A percentile compares a stretch with the other conserved stretches of the same genome.
These are phyloP conservation scores for Drosophila tristis DNA, from an alignment of 1,140 invertebrate species.

Conservation along the genomic window DNA sequence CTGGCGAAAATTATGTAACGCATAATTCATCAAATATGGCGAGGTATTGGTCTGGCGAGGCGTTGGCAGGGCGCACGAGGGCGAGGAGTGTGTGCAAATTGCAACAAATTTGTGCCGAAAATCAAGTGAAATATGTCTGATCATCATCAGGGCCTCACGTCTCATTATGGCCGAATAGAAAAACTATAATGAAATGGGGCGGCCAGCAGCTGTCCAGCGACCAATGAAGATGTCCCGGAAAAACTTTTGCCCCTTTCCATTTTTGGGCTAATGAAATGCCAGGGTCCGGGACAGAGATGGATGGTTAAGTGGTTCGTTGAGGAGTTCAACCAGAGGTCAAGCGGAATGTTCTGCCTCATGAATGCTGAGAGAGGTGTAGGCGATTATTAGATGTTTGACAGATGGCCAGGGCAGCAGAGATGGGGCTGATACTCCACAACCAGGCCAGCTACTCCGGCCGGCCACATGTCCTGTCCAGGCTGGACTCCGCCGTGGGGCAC, in stretches of 20 bases:
- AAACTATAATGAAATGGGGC: slow-evolving; percentile 39
- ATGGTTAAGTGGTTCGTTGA: slow-evolving; percentile 26
- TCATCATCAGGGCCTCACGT: slow-evolving; percentile 52
- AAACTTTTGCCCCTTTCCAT: slow-evolving; percentile 17
- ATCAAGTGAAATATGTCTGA: slow-evolving; percentile 71
- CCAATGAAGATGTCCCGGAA: slow-evolving; percentile 32
- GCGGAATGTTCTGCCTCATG: slow-evolving; percentile 3
- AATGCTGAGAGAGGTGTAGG: slow-evolving; percentile 28
- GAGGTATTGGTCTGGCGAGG: background rate
- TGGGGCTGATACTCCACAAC: background rate
- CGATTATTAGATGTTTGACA: slow-evolving; percentile 45
- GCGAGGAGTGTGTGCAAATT: slow-evolving; percentile 62
- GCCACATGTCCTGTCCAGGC: background rate
- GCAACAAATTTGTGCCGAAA: slow-evolving; percentile 72
- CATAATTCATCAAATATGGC: slow-evolving; percentile 71
- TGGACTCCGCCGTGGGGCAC: slow-evolving; percentile 28
- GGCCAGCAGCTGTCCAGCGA: slow-evolving; percentile 31
- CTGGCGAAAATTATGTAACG: slow-evolving; percentile 79
- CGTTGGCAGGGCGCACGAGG: background rate
- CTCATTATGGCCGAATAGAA: slow-evolving; percentile 38
- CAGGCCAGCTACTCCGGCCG: background rate
- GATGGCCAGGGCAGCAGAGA: slow-evolving; percentile 10
- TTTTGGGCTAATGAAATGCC: slow-evolving; percentile 44
- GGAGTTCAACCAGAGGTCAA: slow-evolving; percentile 8
- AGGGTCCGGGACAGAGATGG: slow-evolving; percentile 22